Conservation (phyloP, 2,113 vertebrate genomes). For the Halichoeres trimaculatus region DNA sequence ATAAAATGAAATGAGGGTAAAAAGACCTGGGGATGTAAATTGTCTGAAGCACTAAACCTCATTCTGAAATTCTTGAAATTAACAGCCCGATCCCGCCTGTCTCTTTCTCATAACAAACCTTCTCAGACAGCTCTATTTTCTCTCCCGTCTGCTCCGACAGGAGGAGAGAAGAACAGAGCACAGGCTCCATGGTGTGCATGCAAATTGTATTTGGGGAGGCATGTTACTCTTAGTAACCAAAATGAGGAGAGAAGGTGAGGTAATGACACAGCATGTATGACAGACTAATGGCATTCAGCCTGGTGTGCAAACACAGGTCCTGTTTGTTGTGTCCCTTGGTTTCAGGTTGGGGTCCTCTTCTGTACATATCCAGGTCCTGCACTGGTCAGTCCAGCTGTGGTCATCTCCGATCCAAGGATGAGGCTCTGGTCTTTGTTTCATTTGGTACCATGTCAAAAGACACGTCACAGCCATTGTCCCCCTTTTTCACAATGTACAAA, state of each 20-base stretch:
- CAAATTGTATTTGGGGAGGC: not conserved
- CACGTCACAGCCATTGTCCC: no score
- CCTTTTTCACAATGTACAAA: no score
- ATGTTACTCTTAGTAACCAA: not conserved
- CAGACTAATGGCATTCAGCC: not conserved
- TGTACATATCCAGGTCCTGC: no score
- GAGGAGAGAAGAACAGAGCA: not conserved
- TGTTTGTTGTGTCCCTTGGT: not conserved
- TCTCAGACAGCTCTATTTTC: slow-evolving; percentile 42
- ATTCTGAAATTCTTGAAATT: slow-evolving; percentile 50
- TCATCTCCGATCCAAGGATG: no score
- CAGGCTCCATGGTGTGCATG: slow-evolving; percentile 1
- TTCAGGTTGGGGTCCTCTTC: no score
- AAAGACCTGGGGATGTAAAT: slow-evolving; percentile 60
- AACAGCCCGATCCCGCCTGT: slow-evolving; percentile 27
- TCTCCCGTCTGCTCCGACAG: slow-evolving; percentile 35
- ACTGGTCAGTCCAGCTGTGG: no score
- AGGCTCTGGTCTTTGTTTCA: no score
- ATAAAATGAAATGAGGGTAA: slow-evolving; percentile 48
- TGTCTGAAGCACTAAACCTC: slow-evolving; percentile 55
- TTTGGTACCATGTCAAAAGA: no score
- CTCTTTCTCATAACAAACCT: slow-evolving; percentile 32
- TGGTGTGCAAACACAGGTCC: not conserved
- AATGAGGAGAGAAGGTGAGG: not conserved
- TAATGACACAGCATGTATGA: not conserved